Evolutionary conservation across 2,888 invertebrate species (phyloP).

Genomic region (Stenodera caucasica): DNA sequence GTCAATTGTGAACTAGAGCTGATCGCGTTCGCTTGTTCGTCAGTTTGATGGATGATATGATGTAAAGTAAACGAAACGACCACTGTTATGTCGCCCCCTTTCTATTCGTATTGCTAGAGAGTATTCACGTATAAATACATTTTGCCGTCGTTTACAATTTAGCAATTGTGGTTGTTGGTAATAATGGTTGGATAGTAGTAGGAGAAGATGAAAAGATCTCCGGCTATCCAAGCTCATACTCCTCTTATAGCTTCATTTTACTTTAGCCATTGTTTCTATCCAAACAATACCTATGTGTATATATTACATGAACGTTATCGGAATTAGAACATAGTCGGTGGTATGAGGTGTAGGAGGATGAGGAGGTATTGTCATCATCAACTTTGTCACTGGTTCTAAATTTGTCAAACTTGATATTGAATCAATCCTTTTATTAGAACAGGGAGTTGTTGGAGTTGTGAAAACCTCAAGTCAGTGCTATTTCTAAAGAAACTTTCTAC

Average conservation of each 20-base stretch:
- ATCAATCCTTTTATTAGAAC: constrained; percentile 17
- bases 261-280: constrained; percentile 18
- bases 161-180: constrained; percentile 18
- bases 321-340: constrained; percentile 15
- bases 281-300: constrained; percentile 25
- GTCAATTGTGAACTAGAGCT: not conserved
- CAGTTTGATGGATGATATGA: constrained; percentile 24
- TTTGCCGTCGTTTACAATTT: constrained; percentile 20
- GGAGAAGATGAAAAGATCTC: constrained; percentile 20
- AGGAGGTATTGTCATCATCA: not conserved
- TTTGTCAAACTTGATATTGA: constrained; percentile 30
- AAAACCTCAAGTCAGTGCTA: constrained; percentile 7
- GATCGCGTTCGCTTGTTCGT: constrained; percentile 7
- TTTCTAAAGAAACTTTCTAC: constrained; percentile 14
- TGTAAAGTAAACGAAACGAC: constrained; percentile 21
- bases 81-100: not conserved
- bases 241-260: not conserved
- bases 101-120: no score
- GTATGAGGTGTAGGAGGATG: not conserved
- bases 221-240: not conserved
- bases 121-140: constrained; percentile 8
- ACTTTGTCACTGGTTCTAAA: constrained; percentile 5
- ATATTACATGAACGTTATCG: constrained; percentile 21
- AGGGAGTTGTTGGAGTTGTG: constrained; percentile 16
- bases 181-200: not conserved